phyloP scores from a whole-genome alignment of 2,113 vertebrate species.

The Excalfactoria chinensis region DNA sequence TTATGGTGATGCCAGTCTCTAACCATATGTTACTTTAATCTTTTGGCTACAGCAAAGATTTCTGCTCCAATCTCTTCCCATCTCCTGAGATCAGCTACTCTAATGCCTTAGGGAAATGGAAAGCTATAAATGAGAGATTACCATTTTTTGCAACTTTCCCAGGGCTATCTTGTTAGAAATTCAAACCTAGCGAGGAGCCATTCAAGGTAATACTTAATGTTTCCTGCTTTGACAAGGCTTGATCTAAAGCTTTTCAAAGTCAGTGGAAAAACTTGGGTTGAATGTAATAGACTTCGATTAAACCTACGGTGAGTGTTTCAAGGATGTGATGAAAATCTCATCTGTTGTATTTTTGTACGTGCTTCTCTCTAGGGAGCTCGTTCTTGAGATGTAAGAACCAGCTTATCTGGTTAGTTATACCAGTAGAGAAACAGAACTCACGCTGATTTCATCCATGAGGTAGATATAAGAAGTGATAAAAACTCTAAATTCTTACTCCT shows the following conservation, averaged over 20 bases:
- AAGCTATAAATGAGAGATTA: background rate
- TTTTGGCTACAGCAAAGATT: background rate
- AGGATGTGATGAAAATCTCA: background rate
- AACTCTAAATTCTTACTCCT: background rate
- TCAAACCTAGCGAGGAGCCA: background rate
- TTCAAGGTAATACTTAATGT: background rate
- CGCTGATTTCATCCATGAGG: background rate
- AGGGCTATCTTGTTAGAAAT: background rate
- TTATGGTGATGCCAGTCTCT: background rate
- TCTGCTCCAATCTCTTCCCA: background rate
- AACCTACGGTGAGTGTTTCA: background rate
- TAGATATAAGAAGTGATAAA: background rate
- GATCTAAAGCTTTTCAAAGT: background rate
- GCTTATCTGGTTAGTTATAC: background rate
- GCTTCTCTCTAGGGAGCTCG: background rate
- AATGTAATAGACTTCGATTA: background rate
- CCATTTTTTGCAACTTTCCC: background rate
- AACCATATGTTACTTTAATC: background rate
- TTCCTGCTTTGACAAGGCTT: background rate
- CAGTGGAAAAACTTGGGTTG: background rate
- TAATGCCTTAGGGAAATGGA: background rate
- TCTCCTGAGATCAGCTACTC: background rate
- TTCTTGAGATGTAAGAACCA: background rate
- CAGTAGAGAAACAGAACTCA: background rate
- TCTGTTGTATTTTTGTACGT: background rate